Evolutionary conservation across 2,888 invertebrate species (phyloP), one percentile per base, ranked within the genome.

Genomic region (Drosophila anomalata): DNA sequence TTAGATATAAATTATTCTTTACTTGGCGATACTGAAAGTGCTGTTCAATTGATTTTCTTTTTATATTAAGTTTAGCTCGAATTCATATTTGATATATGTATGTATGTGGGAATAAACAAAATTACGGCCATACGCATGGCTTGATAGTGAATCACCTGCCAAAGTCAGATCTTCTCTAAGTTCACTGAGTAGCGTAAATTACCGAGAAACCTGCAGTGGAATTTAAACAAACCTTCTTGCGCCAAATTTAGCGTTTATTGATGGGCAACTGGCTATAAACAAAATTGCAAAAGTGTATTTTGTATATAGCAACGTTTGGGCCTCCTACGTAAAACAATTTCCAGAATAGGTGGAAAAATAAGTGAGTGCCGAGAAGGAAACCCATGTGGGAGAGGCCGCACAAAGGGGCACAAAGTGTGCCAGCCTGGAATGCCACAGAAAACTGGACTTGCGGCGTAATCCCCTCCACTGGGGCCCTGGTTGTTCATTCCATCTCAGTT

Each of bases 361-460:
- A 20, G 41, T 42, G 41, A n/a, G 17, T 17, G 8, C 17, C 17
- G 36, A 2, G n/a, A n/a, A 11, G 12, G n/a, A 20, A 63, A 6
- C n/a, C 12, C 36, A 24, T 17, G 3, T 26, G 50, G 50, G 50
- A 62, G 62, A 50, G 62, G 60, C 59, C 58, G 11, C 42, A 51
- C 33, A 29, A 31, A 22, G 56, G 24, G 48, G 14, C 24, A 7
- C n/a, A 14, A 20, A 47, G 31, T 20, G 50, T 42, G n/a, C 12
- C 50, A 44, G 44, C 26, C 44, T 47, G 69, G 69, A 70, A 63
- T 70, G 65, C 73, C 73, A 20, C n/a, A 9, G 41, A 70, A 47
- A 70, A 73, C 69, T 73, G 73, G 69, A 63, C 65, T 70, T 33
- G 39, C 59, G 48, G 52, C 36, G 36, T 20, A 8, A 5, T 2